Evolutionary conservation across 2,797 vertebrate species (phyloP).

Genomic region (Borostomias antarcticus): DNA sequence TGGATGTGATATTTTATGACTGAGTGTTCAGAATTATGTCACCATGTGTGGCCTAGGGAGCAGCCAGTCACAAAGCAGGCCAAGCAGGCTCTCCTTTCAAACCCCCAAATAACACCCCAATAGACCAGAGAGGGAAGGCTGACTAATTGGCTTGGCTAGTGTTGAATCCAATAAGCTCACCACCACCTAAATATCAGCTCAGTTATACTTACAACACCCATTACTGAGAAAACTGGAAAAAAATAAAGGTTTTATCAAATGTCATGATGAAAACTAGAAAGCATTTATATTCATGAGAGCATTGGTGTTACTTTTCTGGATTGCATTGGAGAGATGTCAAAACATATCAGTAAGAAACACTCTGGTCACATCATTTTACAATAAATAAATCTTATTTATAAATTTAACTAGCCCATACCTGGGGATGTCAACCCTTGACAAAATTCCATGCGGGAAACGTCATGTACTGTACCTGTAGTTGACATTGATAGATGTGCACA

Average conservation of each 20-base stretch:
- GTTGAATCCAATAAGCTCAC: not conserved
- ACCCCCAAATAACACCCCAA: slow-evolving; percentile 16
- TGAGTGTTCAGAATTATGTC: slow-evolving; percentile 41
- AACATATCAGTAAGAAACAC: too few relatives aligned
- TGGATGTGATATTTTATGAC: slow-evolving; percentile 43
- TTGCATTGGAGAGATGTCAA: not conserved
- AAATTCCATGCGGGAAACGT: too few relatives aligned
- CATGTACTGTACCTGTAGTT: too few relatives aligned
- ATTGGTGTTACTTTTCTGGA: too few relatives aligned
- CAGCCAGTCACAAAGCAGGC: slow-evolving; percentile 25
- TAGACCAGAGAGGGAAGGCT: slow-evolving; percentile 21
- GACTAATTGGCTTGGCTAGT: slow-evolving; percentile 7
- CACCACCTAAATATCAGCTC: not conserved
- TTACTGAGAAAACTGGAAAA: not conserved
- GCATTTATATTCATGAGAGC: too few relatives aligned
- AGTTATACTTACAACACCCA: not conserved
- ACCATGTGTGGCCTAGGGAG: slow-evolving; percentile 45
- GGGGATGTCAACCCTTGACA: too few relatives aligned
- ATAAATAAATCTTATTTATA: too few relatives aligned
- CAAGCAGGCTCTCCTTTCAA: slow-evolving; percentile 12
- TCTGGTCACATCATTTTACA: too few relatives aligned
- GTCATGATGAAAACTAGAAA: too few relatives aligned
- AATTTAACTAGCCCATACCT: too few relatives aligned
- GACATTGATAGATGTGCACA: not conserved
- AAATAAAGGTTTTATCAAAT: too few relatives aligned